Evolutionary conservation across 1,140 invertebrate species (phyloP).

Genomic region (Drosophila setifemur): DNA sequence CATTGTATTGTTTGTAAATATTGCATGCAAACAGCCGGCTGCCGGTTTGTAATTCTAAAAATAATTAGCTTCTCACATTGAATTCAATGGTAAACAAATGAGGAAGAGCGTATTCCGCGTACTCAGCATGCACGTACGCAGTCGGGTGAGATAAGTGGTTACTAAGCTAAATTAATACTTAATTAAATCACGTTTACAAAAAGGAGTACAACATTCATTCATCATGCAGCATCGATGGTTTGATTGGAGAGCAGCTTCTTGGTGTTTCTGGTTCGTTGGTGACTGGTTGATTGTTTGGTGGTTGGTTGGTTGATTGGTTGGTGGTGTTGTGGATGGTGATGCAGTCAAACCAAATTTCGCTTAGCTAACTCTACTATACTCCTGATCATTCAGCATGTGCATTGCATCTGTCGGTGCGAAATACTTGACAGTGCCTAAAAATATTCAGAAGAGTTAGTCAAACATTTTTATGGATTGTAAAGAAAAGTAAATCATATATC

Average conservation of each 20-base stretch:
- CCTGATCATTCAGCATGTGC: slow-evolving; percentile 83
- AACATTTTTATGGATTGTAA: neutral
- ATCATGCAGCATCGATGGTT: slow-evolving; percentile 59
- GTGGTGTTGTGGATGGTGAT: slow-evolving; percentile 31
- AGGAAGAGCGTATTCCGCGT: slow-evolving; percentile 7
- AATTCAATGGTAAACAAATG: slow-evolving; percentile 37
- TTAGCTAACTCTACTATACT: slow-evolving; percentile 80
- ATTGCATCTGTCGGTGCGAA: slow-evolving; percentile 85
- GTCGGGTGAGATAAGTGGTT: slow-evolving; percentile 26
- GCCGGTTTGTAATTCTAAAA: slow-evolving; percentile 33
- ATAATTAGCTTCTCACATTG: slow-evolving; percentile 26
- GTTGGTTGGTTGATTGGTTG: slow-evolving; percentile 19
- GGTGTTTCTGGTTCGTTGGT: slow-evolving; percentile 36
- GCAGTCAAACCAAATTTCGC: slow-evolving; percentile 23
- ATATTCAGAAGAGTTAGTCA: slow-evolving; percentile 56
- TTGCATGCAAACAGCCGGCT: slow-evolving; percentile 20
- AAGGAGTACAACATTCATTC: slow-evolving; percentile 35
- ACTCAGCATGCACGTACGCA: neutral
- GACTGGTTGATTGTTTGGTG: slow-evolving; percentile 12
- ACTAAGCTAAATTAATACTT: slow-evolving; percentile 39
- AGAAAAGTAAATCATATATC: neutral
- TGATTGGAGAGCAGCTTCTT: slow-evolving; percentile 14
- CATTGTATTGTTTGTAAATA: slow-evolving; percentile 3
- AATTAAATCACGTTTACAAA: slow-evolving; percentile 52
- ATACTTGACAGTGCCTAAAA: slow-evolving; percentile 83